Evolutionary conservation across 2,113 vertebrate genomes (phyloP).

Genomic region (Sminthopsis crassicaudata): DNA sequence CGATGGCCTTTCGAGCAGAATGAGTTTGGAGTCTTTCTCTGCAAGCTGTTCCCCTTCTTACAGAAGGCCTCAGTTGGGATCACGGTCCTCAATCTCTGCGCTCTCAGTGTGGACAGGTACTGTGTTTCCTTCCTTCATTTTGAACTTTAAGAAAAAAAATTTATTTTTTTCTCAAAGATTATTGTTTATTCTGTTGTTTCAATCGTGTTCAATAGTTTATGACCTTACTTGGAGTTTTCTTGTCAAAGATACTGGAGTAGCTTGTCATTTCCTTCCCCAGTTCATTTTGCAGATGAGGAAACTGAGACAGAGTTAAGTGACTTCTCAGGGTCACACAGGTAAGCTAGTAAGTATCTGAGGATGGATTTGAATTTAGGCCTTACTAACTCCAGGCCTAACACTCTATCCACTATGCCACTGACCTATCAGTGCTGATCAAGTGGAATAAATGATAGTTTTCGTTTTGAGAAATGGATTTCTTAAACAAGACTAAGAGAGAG

Average conservation of each 20-base stretch:
- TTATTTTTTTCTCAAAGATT: conserved; percentile 13
- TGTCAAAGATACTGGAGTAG: not conserved
- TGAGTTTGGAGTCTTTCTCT: conserved; percentile 89
- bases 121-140: conserved; percentile 48
- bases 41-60: conserved; percentile 96
- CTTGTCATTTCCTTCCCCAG: not conserved
- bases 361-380: not conserved
- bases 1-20: conserved; percentile 89
- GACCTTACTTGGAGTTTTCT: not conserved
- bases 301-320: not conserved
- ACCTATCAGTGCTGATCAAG: not conserved
- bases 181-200: not conserved
- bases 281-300: not conserved
- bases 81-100: conserved; percentile 97
- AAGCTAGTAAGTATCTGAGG: not conserved
- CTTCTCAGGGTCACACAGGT: not conserved
- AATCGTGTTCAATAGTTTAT: not conserved
- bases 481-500: no score
- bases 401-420: not conserved
- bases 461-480: not conserved
- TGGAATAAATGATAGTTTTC: not conserved
- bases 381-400: not conserved
- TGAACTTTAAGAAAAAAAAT: conserved; percentile 5
- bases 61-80: conserved; percentile 99
- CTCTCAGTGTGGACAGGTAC: conserved; percentile 99